Percentiles rank a stretch among this genome's conserved stretches.
These are phyloP conservation scores for Euleptes europaea DNA, from an alignment of 2,113 vertebrate species.

Conservation along the genomic window DNA sequence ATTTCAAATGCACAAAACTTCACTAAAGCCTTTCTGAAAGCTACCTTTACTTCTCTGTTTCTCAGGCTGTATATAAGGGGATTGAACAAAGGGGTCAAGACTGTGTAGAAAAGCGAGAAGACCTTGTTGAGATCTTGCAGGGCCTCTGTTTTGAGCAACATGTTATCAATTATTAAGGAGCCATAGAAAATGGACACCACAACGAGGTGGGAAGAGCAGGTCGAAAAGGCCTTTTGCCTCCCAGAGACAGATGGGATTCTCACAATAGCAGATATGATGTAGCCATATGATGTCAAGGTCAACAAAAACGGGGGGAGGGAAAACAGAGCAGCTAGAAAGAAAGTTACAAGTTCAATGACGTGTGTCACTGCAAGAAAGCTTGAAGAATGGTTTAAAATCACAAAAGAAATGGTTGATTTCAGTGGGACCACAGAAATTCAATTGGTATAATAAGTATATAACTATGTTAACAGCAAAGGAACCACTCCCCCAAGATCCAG, in stretches of 20 bases:
- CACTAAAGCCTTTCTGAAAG: neutral
- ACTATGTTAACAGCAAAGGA: conserved; percentile 9
- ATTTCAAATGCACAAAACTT: neutral
- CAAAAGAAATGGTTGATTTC: conserved; percentile 42
- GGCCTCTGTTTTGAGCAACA: neutral
- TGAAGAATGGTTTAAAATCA: conserved; percentile 42
- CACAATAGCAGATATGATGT: conserved; percentile 17
- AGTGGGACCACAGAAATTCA: conserved; percentile 9
- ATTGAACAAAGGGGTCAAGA: conserved; percentile 13
- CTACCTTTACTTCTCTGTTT: conserved; percentile 16
- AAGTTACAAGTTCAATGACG: neutral
- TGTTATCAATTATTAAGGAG: conserved; percentile 2
- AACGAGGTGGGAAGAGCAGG: conserved; percentile 45
- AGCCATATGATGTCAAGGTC: conserved; percentile 37
- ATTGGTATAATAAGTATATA: conserved; percentile 4
- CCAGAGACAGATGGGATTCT: neutral
- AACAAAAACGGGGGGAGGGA: conserved; percentile 28
- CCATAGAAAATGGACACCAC: conserved; percentile 45
- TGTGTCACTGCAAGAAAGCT: neutral
- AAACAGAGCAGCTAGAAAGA: neutral
- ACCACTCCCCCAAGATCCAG: conserved; percentile 5
- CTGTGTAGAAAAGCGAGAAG: conserved; percentile 14
- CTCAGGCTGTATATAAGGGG: conserved; percentile 22
- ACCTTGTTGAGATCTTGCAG: conserved; percentile 12
- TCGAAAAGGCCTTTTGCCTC: conserved; percentile 44